A percentile compares a stretch with the other conserved stretches of the same genome.
These are phyloP conservation scores for Takifugu ocellatus DNA, from an alignment of 2,797 vertebrate species.

Conservation along the genomic window DNA sequence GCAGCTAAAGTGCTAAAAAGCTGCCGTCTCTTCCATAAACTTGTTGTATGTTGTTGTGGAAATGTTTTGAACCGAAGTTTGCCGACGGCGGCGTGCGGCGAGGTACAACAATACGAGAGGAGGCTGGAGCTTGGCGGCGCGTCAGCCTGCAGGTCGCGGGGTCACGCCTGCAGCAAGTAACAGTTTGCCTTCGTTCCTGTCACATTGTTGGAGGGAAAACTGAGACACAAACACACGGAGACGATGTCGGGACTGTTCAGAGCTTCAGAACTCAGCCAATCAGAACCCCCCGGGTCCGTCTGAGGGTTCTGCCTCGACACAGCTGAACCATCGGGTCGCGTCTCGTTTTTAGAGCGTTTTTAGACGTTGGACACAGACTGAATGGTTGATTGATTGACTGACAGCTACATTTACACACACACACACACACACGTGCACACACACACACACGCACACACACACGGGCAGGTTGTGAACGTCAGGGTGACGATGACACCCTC, in stretches of 20 bases:
- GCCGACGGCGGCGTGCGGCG: constrained; percentile 27
- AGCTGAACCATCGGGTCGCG: too few relatives aligned
- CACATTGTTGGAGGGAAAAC: constrained; percentile 11
- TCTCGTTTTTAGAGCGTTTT: too few relatives aligned
- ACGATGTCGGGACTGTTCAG: too few relatives aligned
- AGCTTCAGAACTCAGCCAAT: too few relatives aligned
- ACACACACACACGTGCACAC: background rate
- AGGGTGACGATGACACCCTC: constrained; percentile 28
- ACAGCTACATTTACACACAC: background rate
- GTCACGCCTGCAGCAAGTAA: constrained; percentile 32
- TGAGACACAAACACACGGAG: too few relatives aligned
- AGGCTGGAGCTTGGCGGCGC: background rate
- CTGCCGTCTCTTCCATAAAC: constrained; percentile 45
- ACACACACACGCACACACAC: background rate
- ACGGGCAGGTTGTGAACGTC: background rate
- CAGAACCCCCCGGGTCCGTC: too few relatives aligned
- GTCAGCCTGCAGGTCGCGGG: constrained; percentile 33
- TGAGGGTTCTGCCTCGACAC: too few relatives aligned
- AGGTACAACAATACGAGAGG: constrained; percentile 51
- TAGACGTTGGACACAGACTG: too few relatives aligned
- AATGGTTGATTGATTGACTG: too few relatives aligned
- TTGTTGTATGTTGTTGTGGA: constrained; percentile 54
- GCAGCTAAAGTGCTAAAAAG: constrained; percentile 51
- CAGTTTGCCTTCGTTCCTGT: constrained; percentile 38
- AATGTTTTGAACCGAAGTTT: constrained; percentile 62